Conservation (phyloP, 2,888 invertebrate genomes). For the Oxycera nigricornis region DNA sequence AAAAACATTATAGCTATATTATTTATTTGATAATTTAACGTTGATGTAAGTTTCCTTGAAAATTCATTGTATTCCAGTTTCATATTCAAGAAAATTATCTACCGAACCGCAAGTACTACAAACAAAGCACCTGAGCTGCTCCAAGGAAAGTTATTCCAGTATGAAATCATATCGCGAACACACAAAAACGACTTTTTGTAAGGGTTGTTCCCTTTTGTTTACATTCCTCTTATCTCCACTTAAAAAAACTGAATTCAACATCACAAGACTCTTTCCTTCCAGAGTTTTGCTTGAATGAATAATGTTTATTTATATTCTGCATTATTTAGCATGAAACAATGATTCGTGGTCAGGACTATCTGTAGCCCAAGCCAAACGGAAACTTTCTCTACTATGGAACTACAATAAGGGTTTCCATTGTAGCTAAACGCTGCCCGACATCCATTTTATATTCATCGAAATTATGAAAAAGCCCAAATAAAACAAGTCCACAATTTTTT, state of each 20-base stretch:
- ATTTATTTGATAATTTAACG: no score
- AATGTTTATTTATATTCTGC: conserved; percentile 46
- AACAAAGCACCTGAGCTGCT: background rate
- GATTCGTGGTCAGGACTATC: conserved; percentile 40
- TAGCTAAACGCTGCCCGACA: no score
- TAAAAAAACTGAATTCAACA: background rate
- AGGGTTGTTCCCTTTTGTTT: background rate
- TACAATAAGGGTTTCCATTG: conserved; percentile 6
- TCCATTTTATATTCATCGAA: no score
- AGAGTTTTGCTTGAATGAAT: conserved; percentile 32
- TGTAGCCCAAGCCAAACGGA: conserved; percentile 12
- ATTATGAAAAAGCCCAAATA: no score
- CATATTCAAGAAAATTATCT: background rate
- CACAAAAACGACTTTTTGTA: conserved; percentile 13
- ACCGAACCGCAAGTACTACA: background rate
- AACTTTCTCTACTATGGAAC: conserved; percentile 18
- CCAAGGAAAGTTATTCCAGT: background rate
- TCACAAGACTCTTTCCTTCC: background rate
- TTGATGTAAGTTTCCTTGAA: no score
- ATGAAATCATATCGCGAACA: background rate
- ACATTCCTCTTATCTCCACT: background rate
- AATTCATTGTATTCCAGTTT: background rate
- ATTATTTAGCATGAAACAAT: conserved; percentile 44
- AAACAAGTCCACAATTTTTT: no score
- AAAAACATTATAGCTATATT: no score